Evolutionary conservation across 2,797 vertebrate genomes (phyloP).

Genomic region (Brachyrhaphis roseni): DNA sequence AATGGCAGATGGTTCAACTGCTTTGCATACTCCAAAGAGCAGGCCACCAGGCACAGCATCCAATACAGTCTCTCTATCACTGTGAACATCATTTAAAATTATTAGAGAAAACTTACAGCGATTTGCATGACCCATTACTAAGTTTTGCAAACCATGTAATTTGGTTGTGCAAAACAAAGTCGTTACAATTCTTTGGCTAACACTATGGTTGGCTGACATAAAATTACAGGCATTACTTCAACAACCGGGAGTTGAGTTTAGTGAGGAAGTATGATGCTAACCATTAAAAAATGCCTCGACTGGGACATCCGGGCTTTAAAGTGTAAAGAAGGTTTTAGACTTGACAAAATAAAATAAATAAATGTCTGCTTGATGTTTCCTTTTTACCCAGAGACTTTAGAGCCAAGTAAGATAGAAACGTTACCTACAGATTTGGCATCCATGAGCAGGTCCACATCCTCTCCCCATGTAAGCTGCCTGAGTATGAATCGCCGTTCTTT

Average conservation of each 20-base stretch:
- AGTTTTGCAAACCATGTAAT: not conserved
- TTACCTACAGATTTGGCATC: conserved; percentile 64
- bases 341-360: not conserved
- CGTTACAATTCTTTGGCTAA: not conserved
- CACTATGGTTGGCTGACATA: not conserved
- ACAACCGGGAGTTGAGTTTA: not conserved
- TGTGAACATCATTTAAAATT: not conserved
- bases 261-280: not conserved
- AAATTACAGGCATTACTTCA: not conserved
- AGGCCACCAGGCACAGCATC: not conserved
- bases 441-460: conserved; percentile 68
- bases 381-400: conserved; percentile 50
- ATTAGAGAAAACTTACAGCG: not conserved
- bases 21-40: not conserved
- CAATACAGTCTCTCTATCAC: not conserved
- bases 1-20: not conserved
- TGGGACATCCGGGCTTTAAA: not conserved
- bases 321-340: not conserved
- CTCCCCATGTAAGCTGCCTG: conserved; percentile 67
- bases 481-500: conserved; percentile 61
- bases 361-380: not conserved
- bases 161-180: not conserved
- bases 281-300: not conserved
- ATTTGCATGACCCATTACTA: not conserved
- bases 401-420: conserved; percentile 56